phyloP scores from a whole-genome alignment of 2,888 invertebrate species.

The Lissocephala sabroskyi region DNA sequence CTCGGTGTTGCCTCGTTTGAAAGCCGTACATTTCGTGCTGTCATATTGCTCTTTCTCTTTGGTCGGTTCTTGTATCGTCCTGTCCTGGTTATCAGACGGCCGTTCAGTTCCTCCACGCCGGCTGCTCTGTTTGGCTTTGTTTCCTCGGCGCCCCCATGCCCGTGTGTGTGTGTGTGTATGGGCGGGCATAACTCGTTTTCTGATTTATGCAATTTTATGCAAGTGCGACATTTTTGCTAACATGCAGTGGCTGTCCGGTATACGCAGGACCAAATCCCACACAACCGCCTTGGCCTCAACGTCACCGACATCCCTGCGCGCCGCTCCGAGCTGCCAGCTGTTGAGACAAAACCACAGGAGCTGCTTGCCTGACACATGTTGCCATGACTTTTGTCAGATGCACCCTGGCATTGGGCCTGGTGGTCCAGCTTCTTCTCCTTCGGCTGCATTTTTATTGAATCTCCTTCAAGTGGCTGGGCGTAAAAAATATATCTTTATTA shows the following conservation, averaged over 20 bases:
- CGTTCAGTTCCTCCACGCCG: not conserved
- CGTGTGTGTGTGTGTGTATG: conserved; percentile 30
- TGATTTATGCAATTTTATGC: conserved; percentile 53
- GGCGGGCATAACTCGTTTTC: conserved; percentile 26
- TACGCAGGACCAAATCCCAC: not conserved
- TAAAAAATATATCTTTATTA: no score
- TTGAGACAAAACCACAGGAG: conserved; percentile 33
- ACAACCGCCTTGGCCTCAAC: no score
- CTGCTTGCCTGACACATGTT: conserved; percentile 41
- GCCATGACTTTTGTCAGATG: conserved; percentile 33
- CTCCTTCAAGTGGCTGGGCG: no score
- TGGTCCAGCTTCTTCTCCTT: no score
- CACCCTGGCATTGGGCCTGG: not conserved
- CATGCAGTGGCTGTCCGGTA: not conserved
- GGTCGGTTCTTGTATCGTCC: not conserved
- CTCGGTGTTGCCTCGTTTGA: conserved; percentile 18
- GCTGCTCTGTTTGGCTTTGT: conserved; percentile 1
- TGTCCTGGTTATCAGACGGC: not conserved
- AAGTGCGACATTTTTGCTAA: conserved; percentile 33
- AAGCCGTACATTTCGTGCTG: conserved; percentile 3
- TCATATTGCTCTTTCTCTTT: not conserved
- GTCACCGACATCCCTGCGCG: no score
- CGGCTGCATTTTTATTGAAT: no score
- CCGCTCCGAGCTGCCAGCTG: no score
- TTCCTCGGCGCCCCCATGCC: conserved; percentile 1